Evolutionary conservation across 2,888 invertebrate genomes (phyloP).

Genomic region (Lottia gigantea): DNA sequence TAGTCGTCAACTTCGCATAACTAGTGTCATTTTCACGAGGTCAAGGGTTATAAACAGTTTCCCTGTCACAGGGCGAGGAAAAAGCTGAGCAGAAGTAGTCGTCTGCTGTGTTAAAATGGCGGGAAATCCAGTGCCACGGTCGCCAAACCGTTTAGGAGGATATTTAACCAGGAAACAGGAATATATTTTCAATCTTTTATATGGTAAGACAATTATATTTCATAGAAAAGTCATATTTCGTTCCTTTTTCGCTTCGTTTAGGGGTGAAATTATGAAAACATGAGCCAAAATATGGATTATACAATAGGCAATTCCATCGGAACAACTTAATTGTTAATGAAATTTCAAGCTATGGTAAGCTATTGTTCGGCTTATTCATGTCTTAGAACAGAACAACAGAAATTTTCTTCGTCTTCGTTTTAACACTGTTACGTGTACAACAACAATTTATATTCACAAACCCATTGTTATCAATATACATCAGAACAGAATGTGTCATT

Average conservation of each 20-base stretch:
- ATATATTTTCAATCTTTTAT: conserved; percentile 3
- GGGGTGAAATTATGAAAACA: no score
- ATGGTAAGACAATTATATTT: background rate
- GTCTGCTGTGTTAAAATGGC: background rate
- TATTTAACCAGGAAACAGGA: conserved; percentile 2
- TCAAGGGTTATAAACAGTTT: background rate
- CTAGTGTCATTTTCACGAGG: background rate
- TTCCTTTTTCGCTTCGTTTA: background rate
- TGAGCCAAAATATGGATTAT: no score
- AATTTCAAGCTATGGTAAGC: no score
- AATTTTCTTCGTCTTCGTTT: no score
- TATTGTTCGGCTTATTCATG: no score
- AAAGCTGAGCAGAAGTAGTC: background rate
- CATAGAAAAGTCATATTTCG: background rate
- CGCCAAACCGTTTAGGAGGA: background rate
- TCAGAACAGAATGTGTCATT: no score
- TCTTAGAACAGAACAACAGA: no score
- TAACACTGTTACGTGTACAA: no score
- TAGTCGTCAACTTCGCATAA: background rate
- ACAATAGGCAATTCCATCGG: no score
- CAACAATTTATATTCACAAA: no score
- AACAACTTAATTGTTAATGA: no score
- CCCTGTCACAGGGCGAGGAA: background rate
- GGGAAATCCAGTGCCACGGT: background rate
- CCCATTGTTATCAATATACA: no score